Evolutionary conservation across 2,888 invertebrate species (phyloP), one percentile per base, ranked within the genome.

Genomic region (Andrena marginata): DNA sequence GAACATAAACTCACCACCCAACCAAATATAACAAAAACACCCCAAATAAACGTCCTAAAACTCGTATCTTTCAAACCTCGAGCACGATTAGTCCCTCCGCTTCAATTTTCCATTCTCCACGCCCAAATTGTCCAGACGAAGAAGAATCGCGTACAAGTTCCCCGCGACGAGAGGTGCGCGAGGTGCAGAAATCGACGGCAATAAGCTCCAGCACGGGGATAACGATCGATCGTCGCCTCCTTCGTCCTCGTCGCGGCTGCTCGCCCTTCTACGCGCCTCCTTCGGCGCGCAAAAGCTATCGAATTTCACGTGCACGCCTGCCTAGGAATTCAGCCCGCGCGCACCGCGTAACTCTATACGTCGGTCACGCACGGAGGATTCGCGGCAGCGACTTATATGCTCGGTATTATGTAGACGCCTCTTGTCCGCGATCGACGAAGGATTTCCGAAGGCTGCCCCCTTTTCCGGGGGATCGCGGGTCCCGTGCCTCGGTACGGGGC

Each of bases 281-380:
- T 56, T 56, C 74, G 56, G 56, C 54, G 70, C 63, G 77, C 81
- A 75, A 87, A 87, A 89, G 85, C 84, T 90, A 91, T 92, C 89
- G 91, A 91, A 92, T 92, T 91, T 92, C 91, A 88, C 80, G 85
- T 87, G 72, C 87, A 85, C 79, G 77, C 86, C 79, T 68, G 71
- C 80, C 87, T 86, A 86, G 90, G 91, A 91, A 91, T 92, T 91
- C 85, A 75, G 82, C 75, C 86, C 86, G 84, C 59, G 71, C 81
- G 86, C 82, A 84, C 73, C 84, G 82, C 85, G 91, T 90, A 91
- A 91, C 91, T 89, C 89, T 89, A 91, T 90, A 90, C 91, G 87
- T 82, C 87, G 85, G 86, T 91, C 91, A 91, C 91, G 91, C 90
- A 90, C 84, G 80, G 82, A 75, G 77, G 89, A 86, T 82, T 81